These are phyloP conservation scores for Brachypalpus laphriformis DNA, from an alignment of 2,888 invertebrate species.

Conservation along the genomic window DNA sequence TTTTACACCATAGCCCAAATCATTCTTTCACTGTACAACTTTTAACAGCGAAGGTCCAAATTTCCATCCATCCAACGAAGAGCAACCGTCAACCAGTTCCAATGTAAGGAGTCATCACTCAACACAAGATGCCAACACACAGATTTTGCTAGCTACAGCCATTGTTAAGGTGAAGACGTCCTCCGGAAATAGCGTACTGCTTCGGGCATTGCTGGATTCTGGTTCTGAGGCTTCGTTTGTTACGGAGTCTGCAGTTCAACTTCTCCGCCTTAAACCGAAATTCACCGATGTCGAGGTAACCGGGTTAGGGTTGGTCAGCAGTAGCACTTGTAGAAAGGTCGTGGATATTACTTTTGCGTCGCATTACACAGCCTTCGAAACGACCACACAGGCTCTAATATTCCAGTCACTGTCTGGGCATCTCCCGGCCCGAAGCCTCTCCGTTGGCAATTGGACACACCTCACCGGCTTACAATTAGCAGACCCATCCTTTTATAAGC, in stretches of 20 bases:
- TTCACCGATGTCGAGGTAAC: constrained; percentile 15
- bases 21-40: neutral
- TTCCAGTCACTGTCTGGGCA: constrained; percentile 26
- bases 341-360: no score
- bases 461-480: neutral
- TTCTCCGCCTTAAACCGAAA: neutral
- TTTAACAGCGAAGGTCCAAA: neutral
- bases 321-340: no score
- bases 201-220: constrained; percentile 24
- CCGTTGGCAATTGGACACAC: constrained; percentile 12
- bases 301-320: constrained; percentile 39
- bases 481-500: constrained; percentile 2
- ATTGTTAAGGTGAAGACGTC: constrained; percentile 14
- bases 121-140: constrained; percentile 1
- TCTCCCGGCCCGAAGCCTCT: constrained; percentile 10
- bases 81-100: no score
- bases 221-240: constrained; percentile 37
- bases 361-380: neutral
- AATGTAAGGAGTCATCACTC: constrained; percentile 1
- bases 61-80: no score
- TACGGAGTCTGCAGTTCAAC: constrained; percentile 14
- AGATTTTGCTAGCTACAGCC: constrained; percentile 29
- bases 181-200: neutral
- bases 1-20: neutral
- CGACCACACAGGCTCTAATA: constrained; percentile 14